Percentiles rank a stretch among this genome's conserved stretches.
These are phyloP conservation scores for Pristionchus fissidentatus DNA, from an alignment of 2,888 invertebrate genomes.

Conservation along the genomic window DNA sequence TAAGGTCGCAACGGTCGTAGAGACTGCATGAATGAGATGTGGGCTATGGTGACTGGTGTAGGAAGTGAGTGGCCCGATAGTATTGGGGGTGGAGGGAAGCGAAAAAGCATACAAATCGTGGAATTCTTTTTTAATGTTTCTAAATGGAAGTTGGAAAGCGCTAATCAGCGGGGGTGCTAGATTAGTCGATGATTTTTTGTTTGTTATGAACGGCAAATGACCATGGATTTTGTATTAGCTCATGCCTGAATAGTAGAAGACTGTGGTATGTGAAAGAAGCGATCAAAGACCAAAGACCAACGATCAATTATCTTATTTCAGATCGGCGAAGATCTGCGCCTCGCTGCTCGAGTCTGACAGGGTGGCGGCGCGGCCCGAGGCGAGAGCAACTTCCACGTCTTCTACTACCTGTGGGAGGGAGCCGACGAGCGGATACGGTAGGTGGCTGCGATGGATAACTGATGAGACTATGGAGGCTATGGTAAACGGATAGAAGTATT, in stretches of 20 bases:
- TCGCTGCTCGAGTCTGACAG: slow-evolving; percentile 87
- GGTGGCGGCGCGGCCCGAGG: slow-evolving; percentile 83
- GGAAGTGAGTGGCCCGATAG: no score
- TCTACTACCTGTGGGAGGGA: slow-evolving; percentile 86
- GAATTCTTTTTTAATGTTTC: no score
- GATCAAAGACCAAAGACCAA: slow-evolving; percentile 35
- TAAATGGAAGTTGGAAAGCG: no score
- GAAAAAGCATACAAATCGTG: no score
- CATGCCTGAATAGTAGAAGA: background rate
- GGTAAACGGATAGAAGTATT: background rate
- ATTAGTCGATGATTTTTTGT: no score
- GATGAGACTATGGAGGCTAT: background rate
- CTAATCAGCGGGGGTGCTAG: no score
- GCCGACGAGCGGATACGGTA: slow-evolving; percentile 53
- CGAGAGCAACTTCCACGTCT: slow-evolving; percentile 84
- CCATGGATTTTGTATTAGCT: no score
- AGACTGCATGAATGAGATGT: no score
- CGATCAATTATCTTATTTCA: slow-evolving; percentile 49
- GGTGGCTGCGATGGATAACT: background rate
- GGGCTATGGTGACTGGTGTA: no score
- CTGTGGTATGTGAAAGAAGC: background rate
- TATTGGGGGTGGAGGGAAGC: no score
- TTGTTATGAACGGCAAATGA: no score
- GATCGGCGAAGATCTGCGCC: slow-evolving; percentile 75
- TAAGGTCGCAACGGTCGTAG: no score